phyloP scores from a whole-genome alignment of 2,888 invertebrate species.

The Acanthosoma haemorrhoidale region DNA sequence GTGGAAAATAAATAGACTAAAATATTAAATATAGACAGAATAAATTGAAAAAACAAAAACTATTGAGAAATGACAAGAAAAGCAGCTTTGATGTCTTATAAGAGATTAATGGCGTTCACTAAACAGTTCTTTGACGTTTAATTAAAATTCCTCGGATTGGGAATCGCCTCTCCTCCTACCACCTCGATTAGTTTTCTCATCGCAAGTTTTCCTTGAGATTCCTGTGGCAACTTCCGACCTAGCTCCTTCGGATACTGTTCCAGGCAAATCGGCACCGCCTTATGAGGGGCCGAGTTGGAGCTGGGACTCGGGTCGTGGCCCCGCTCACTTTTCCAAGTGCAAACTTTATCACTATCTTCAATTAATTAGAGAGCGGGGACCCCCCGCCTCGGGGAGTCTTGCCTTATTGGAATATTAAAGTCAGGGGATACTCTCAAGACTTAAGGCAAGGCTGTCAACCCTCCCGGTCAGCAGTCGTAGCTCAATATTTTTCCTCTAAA shows the following conservation, averaged over 20 bases:
- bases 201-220: background rate
- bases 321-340: background rate
- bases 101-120: constrained; percentile 5
- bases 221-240: background rate
- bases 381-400: background rate
- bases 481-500: too few relatives aligned
- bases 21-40: too few relatives aligned
- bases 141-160: constrained; percentile 19
- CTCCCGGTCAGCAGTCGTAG: too few relatives aligned
- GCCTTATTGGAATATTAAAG: constrained; percentile 1
- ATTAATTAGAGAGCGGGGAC: constrained; percentile 6
- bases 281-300: background rate
- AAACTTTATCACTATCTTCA: constrained; percentile 8
- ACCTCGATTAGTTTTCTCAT: constrained; percentile 8
- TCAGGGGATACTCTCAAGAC: too few relatives aligned
- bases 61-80: too few relatives aligned
- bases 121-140: constrained; percentile 19
- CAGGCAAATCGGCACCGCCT: background rate
- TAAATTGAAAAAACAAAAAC: too few relatives aligned
- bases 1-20: too few relatives aligned
- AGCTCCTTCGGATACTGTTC: background rate
- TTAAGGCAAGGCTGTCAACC: too few relatives aligned
- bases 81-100: background rate
- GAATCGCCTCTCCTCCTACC: background rate
- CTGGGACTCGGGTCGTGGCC: too few relatives aligned